Evolutionary conservation across 2,797 vertebrate genomes (phyloP), one percentile per base, ranked within the genome.

Genomic region (Sebastes trivittatus): DNA sequence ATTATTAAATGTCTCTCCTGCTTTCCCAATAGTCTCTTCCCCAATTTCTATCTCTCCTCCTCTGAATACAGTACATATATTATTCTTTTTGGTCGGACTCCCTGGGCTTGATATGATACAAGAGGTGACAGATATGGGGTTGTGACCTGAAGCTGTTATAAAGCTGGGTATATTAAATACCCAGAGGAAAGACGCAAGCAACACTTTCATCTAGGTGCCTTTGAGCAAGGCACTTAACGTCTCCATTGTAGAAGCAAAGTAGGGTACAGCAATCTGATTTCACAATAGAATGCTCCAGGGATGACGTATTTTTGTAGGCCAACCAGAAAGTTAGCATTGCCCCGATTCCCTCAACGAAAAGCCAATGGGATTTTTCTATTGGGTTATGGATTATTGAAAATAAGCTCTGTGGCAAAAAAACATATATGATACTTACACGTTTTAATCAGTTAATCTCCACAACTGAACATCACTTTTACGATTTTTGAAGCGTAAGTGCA

Each of bases 21-120:
- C 69, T 73, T 38, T 25, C 27, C 32, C 62, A 54, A 20, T 64
- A 11, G 42, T 58, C 32, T 38, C 22, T 34, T 32, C 11, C 63
- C 49, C 32, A 30, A 36, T 63, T 18, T 23, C 36, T 32, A 5
- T 32, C 52, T 66, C 23, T 61, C 56, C 34, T 77, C 54, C 52
- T 18, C 59, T 80, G 76, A 82, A 82, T 89, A 90, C 83, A 84
- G 56, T 87, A 84, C 78, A 84, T 89, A 80, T 78, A 77, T 83
- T 90, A 88, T 93, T 88, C 80, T 63, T 86, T 90, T 89, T 91
- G 77, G 82, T 88, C 79, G 60, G 68, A 78, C 70, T 85, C 42
- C 42, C 27, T 60, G 30, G 54, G 77, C 63, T 65, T 79, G 72
- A 75, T 46, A 32, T 80, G 46, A 86, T 59, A 91, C 67, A 76